A percentile compares a stretch with the other conserved stretches of the same genome.
These are phyloP conservation scores for Mormoops blainvillei DNA, from an alignment of 2,113 vertebrate genomes.

Conservation along the genomic window DNA sequence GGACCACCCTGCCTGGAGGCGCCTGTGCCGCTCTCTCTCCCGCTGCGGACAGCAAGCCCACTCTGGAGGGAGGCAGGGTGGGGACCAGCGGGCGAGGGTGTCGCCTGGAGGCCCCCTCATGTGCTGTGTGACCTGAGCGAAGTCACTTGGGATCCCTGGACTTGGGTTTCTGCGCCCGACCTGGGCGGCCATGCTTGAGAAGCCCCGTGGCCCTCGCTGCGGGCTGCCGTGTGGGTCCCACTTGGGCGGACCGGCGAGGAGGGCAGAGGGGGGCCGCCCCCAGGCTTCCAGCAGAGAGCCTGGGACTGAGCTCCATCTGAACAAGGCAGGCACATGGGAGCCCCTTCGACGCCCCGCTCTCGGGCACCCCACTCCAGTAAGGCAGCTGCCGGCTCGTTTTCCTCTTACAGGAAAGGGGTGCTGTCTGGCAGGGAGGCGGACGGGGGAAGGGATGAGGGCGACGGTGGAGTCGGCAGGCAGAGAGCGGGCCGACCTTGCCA, in stretches of 20 bases:
- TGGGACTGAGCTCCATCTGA: neutral
- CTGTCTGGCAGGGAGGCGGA: neutral
- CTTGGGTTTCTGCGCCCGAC: neutral
- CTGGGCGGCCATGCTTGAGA: neutral
- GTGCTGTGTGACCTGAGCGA: neutral
- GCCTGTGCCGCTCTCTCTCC: too few relatives aligned
- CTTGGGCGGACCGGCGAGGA: neutral
- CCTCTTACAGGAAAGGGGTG: neutral
- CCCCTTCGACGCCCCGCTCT: neutral
- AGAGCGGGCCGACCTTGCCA: neutral
- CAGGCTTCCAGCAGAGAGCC: neutral
- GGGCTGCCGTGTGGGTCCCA: neutral
- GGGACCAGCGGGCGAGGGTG: neutral
- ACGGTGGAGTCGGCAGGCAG: neutral
- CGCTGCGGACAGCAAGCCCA: neutral
- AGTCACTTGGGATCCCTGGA: neutral
- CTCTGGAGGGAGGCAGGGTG: neutral
- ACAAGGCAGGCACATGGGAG: neutral
- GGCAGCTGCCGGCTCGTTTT: neutral
- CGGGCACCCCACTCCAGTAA: neutral
- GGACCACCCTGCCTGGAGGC: neutral
- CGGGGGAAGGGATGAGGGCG: rapidly evolving
- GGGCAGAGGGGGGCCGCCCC: rapidly evolving
- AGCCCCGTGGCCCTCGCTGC: neutral
- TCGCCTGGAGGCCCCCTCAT: neutral